Evolutionary conservation across 2,797 vertebrate genomes (phyloP).

Genomic region (Okamejei kenojei): DNA sequence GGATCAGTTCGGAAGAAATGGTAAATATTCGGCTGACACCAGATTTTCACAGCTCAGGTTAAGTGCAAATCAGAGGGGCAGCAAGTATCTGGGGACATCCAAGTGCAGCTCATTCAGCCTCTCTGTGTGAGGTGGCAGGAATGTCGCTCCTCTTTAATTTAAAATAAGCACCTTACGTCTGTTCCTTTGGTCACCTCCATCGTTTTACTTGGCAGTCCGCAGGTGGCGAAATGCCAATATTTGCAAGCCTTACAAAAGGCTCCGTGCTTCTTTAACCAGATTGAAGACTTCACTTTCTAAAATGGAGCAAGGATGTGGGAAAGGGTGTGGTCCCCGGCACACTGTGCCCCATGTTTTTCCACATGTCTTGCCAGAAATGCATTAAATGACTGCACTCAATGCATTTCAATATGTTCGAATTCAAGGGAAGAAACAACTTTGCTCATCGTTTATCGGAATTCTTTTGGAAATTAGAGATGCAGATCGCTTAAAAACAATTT

Average conservation of each 20-base stretch:
- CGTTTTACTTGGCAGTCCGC: neutral
- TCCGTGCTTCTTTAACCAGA: neutral
- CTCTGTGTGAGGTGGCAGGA: neutral
- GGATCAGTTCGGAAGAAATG: neutral
- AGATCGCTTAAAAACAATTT: neutral
- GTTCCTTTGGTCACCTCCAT: neutral
- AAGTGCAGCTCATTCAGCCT: neutral
- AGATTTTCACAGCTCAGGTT: neutral
- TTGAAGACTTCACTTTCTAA: neutral
- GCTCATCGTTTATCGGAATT: neutral
- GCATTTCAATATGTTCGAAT: too few relatives aligned
- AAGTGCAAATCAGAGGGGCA: neutral
- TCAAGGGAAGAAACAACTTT: neutral
- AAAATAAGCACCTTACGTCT: neutral
- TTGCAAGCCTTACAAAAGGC: neutral
- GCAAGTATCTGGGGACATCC: neutral
- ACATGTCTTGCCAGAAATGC: neutral
- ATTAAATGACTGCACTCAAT: neutral
- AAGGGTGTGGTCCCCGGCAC: neutral
- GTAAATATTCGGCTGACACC: neutral
- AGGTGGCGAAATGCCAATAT: neutral
- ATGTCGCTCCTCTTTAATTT: neutral
- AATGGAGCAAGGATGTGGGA: neutral
- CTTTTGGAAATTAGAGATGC: neutral
- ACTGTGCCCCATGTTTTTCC: neutral